Evolutionary conservation across 2,797 vertebrate species (phyloP), one percentile per base, ranked within the genome.

Genomic region (Cichlasoma orientale): DNA sequence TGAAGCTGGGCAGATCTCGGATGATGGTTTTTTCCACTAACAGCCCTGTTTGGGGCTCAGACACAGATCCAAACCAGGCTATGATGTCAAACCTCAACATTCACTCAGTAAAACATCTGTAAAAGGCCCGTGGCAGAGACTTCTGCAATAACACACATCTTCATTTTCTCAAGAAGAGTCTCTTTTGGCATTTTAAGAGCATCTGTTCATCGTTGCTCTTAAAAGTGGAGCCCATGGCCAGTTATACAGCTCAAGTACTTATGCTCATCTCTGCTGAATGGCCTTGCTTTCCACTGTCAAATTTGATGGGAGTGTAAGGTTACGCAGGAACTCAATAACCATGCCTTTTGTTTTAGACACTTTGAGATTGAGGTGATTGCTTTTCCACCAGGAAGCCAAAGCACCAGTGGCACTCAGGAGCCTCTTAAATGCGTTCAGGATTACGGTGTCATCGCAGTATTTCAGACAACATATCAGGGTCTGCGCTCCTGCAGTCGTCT

Each of bases 331-430:
- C 72, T 85, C 83, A 81, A 78, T 56, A 84, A 78, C 63, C 74
- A 33, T 79, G 80, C 31, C 52, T 78, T 72, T 86, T 82, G 84
- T 87, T 91, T 86, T 53, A 19, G 74, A 84, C 74, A 85, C 80
- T 74, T 58, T 86, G 27, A 50, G 58, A 74, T 77, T 5, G 27
- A 77, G 76, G 77, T 72, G 80, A 88, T 86, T 83, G 82, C 74
- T 86, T 83, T 87, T 69, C 52, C 78, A 71, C 56, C 55, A 78
- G 31, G 74, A 81, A 54, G 58, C 73, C 11, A 61, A 82, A 71
- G 72, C 77, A 38, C 44, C 8, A 12, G 50, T 25, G 23, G 70
- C 72, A 75, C 78, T 88, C 83, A 41, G 63, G 74, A 82, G 82
- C 71, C 78, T 87, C 78, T 78, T 77, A 72, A 85, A 80, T 5